Evolutionary conservation across 2,113 vertebrate genomes (phyloP).

Genomic region (Heloderma charlesbogerti): DNA sequence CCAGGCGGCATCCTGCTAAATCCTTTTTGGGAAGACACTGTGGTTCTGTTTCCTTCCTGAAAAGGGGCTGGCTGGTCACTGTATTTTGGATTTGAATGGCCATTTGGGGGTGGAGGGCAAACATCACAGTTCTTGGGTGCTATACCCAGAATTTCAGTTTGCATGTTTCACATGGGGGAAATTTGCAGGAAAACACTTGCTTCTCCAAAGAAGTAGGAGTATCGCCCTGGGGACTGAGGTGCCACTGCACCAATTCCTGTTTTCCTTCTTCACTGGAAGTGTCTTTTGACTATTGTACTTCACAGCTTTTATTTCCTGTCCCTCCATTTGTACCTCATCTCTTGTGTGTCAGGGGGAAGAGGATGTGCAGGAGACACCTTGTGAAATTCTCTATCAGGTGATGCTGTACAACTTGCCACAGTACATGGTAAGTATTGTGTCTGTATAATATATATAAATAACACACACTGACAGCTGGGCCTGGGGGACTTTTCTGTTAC

Average conservation of each 20-base stretch:
- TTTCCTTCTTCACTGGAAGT: too few relatives aligned
- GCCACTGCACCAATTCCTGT: too few relatives aligned
- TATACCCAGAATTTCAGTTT: neutral
- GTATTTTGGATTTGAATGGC: neutral
- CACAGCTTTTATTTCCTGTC: neutral
- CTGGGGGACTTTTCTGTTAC: too few relatives aligned
- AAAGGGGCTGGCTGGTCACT: neutral
- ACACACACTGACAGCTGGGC: too few relatives aligned
- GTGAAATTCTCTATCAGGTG: constrained; percentile 90
- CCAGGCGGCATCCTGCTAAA: neutral
- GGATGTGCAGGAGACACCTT: constrained; percentile 89
- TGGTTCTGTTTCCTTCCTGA: neutral
- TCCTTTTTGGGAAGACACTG: neutral
- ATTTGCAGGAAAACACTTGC: neutral
- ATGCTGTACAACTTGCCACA: constrained; percentile 96
- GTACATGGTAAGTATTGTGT: constrained; percentile 88
- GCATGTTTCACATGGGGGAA: neutral
- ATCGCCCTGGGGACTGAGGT: too few relatives aligned
- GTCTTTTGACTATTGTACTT: neutral
- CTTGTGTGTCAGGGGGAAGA: constrained; percentile 87
- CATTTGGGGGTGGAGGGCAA: neutral
- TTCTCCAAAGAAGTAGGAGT: neutral
- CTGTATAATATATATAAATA: too few relatives aligned
- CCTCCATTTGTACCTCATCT: neutral
- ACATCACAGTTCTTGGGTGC: neutral